Percentiles rank a stretch among this genome's conserved stretches.
These are phyloP conservation scores for Esox niger DNA, from an alignment of 2,113 vertebrate genomes.

Conservation along the genomic window DNA sequence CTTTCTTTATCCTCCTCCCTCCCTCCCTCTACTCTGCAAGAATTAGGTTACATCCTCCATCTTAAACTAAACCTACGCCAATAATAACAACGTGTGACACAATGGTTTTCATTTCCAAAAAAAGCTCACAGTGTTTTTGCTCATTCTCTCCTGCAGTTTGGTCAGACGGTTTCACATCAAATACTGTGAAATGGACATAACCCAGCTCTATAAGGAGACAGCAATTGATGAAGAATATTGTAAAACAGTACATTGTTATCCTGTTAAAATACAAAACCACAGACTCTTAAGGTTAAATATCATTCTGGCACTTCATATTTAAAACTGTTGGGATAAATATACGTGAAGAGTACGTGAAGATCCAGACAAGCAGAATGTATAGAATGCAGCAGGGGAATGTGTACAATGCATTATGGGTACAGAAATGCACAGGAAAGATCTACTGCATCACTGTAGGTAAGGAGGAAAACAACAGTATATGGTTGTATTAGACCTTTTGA, in stretches of 20 bases:
- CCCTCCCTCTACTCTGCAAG: too few relatives aligned
- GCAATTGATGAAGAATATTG: background rate
- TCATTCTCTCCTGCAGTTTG: background rate
- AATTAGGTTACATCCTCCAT: slow-evolving; percentile 12
- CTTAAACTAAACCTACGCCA: slow-evolving; percentile 30
- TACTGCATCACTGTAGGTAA: too few relatives aligned
- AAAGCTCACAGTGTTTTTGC: slow-evolving; percentile 14
- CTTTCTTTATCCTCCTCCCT: slow-evolving; percentile 5
- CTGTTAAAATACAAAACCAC: too few relatives aligned
- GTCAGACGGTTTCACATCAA: too few relatives aligned
- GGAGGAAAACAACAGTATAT: too few relatives aligned
- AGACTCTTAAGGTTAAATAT: too few relatives aligned
- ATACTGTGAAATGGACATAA: too few relatives aligned
- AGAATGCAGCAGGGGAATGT: slow-evolving; percentile 17
- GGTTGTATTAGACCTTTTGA: slow-evolving; percentile 34
- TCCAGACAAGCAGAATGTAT: slow-evolving; percentile 8
- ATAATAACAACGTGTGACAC: slow-evolving; percentile 19
- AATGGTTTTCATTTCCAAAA: slow-evolving; percentile 9
- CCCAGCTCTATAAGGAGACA: too few relatives aligned
- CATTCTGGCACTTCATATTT: too few relatives aligned
- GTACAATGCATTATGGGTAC: background rate
- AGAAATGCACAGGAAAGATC: too few relatives aligned
- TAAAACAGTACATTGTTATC: background rate
- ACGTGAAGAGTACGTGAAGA: slow-evolving; percentile 24
- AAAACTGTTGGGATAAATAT: too few relatives aligned